A percentile compares a stretch with the other conserved stretches of the same genome.
phyloP scores from a whole-genome alignment of 2,113 vertebrate genomes.

The Mobula hypostoma region DNA sequence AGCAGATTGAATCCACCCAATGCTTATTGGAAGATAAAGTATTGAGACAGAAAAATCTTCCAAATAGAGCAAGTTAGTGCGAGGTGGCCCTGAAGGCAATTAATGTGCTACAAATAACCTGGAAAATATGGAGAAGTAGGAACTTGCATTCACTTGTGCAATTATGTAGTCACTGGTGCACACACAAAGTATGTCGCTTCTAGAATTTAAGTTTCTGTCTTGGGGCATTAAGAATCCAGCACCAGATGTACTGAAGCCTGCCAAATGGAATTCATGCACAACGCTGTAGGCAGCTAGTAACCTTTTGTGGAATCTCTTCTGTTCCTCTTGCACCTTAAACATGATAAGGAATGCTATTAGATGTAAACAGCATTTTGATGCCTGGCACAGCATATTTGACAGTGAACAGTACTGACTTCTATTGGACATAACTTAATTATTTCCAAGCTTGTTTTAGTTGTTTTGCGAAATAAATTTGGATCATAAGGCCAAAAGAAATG shows the following conservation, averaged over 20 bases:
- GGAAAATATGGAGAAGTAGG: neutral
- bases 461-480: neutral
- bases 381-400: neutral
- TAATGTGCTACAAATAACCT: neutral
- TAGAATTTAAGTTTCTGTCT: neutral
- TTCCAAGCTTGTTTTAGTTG: neutral
- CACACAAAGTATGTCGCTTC: neutral
- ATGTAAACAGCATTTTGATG: neutral
- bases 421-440: neutral
- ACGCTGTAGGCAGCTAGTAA: neutral
- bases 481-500: neutral
- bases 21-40: neutral
- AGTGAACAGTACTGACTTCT: neutral
- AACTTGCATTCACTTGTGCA: neutral
- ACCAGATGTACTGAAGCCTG: neutral
- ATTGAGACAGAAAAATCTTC: neutral
- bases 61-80: neutral
- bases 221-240: neutral
- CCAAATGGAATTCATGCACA: too few relatives aligned
- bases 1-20: too few relatives aligned
- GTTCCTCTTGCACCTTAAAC: neutral
- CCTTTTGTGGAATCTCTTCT: neutral
- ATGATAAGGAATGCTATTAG: neutral
- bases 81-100: neutral
- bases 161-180: neutral